Evolutionary conservation across 2,113 vertebrate genomes (phyloP).

Genomic region (Gavia stellata): DNA sequence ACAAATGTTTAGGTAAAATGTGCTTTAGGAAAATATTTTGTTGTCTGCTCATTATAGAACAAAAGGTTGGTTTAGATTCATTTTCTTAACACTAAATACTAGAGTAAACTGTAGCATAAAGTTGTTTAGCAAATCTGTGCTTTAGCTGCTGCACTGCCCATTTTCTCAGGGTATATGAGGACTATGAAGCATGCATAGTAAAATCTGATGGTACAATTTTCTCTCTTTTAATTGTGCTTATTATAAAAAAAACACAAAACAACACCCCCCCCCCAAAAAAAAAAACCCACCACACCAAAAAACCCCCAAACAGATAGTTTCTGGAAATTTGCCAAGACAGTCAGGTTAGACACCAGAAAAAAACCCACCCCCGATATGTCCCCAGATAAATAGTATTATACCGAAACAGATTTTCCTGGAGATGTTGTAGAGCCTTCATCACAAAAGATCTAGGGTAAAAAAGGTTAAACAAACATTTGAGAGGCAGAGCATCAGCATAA

Average conservation of each 20-base stretch:
- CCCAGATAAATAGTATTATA: not conserved
- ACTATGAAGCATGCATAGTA: not conserved
- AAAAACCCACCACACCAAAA: not conserved
- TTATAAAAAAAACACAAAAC: not conserved
- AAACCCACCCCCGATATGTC: accelerated
- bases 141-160: not conserved
- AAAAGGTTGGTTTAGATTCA: not conserved
- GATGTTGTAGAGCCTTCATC: not conserved
- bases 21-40: not conserved
- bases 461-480: not conserved
- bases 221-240: not conserved
- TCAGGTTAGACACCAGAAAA: not conserved
- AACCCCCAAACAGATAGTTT: not conserved
- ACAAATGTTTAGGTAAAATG: not conserved
- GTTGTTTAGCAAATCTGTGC: not conserved
- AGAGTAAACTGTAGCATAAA: not conserved
- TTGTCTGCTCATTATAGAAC: not conserved
- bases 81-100: not conserved
- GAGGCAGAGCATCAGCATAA: not conserved
- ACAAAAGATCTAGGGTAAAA: not conserved
- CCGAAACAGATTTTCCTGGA: not conserved
- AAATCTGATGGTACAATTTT: not conserved
- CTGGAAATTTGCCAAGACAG: not conserved
- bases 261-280: no score
- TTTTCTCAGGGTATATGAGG: not conserved